These are phyloP conservation scores for Coluber constrictor DNA, from an alignment of 2,797 vertebrate species.

Conservation along the genomic window DNA sequence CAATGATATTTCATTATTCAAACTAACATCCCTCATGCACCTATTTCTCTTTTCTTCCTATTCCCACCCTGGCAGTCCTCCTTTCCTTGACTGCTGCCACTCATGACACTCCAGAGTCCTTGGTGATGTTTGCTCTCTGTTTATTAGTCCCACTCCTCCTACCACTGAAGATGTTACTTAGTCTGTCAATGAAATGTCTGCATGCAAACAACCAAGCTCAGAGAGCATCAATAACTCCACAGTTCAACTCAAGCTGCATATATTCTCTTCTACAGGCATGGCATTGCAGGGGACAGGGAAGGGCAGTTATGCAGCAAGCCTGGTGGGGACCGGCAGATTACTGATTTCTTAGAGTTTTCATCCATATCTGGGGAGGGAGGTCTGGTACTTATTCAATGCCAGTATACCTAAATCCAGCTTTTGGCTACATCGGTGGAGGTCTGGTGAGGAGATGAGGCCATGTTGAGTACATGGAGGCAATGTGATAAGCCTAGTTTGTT, in stretches of 20 bases:
- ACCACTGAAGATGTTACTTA: neutral
- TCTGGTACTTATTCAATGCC: neutral
- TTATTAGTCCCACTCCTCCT: neutral
- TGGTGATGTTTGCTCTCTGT: neutral
- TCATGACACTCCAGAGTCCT: neutral
- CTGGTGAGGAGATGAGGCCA: neutral
- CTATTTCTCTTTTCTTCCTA: neutral
- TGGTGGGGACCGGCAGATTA: neutral
- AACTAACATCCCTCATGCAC: neutral
- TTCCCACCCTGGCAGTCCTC: neutral
- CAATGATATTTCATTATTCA: neutral
- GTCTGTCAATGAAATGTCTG: neutral
- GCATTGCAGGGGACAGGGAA: neutral
- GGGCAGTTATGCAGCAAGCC: neutral
- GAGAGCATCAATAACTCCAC: neutral
- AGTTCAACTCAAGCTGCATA: neutral
- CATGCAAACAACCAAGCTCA: neutral
- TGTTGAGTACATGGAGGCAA: neutral
- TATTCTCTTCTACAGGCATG: neutral
- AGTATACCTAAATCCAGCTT: neutral
- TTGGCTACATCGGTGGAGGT: neutral
- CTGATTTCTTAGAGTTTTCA: neutral
- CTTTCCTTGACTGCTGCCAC: neutral
- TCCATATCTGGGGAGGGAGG: neutral
- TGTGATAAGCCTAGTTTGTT: neutral